A percentile compares a stretch with the other conserved stretches of the same genome.
These are phyloP conservation scores for Colletes gigas DNA, from an alignment of 1,140 invertebrate species.

Conservation along the genomic window DNA sequence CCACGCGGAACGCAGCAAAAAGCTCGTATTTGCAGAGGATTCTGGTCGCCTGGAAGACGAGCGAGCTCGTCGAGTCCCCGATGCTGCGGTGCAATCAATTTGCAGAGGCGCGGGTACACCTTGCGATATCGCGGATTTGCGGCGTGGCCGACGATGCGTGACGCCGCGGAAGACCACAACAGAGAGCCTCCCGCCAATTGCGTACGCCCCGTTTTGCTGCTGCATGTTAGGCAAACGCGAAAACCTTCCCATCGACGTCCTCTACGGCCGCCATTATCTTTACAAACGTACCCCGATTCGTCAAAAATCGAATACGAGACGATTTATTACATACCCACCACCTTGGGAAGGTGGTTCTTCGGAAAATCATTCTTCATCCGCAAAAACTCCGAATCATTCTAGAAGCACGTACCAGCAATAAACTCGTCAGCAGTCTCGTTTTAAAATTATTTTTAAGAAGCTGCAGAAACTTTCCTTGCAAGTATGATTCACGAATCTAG, in stretches of 20 bases:
- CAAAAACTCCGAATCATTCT: too few species aligned
- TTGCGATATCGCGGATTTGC: conserved; percentile 67
- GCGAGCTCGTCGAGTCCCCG: conserved; percentile 45
- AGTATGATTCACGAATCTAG: too few species aligned
- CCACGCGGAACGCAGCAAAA: background rate
- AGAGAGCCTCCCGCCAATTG: conserved; percentile 69
- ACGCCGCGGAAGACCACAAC: conserved; percentile 73
- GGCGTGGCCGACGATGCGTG: conserved; percentile 74
- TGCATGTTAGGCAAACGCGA: conserved; percentile 45
- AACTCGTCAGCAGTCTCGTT: too few species aligned
- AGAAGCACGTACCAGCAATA: too few species aligned
- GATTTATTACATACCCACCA: too few species aligned
- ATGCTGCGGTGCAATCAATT: conserved; percentile 71
- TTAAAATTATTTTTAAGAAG: too few species aligned
- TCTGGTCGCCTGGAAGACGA: conserved; percentile 16
- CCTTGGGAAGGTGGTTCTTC: too few species aligned
- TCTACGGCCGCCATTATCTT: conserved; percentile 52
- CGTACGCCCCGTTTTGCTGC: conserved; percentile 68
- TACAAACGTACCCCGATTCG: background rate
- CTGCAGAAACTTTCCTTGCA: too few species aligned
- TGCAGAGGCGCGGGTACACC: conserved; percentile 59
- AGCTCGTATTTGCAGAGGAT: conserved; percentile 10
- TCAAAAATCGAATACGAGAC: too few species aligned
- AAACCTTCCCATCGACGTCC: conserved; percentile 55
- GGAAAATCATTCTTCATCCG: too few species aligned